A percentile compares a stretch with the other conserved stretches of the same genome.
Conservation (phyloP, 2,113 vertebrate genomes). For the Abramis brama region DNA sequence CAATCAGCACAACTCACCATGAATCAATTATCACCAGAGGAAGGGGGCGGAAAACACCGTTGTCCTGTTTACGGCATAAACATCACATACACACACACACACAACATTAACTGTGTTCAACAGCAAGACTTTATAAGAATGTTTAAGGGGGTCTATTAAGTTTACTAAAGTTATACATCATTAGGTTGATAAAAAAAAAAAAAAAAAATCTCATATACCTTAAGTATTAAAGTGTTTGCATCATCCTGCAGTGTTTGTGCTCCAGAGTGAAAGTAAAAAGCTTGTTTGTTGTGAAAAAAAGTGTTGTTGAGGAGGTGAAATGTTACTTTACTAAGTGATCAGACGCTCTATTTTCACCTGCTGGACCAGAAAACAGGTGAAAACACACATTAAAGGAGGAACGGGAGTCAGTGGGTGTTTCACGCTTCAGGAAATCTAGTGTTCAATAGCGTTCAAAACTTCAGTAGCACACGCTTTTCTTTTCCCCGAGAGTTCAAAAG, state of each 20-base stretch:
- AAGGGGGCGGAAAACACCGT: conserved; percentile 80
- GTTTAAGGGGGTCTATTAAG: not conserved
- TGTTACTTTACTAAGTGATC: not conserved
- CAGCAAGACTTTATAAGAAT: not conserved
- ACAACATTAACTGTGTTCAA: not conserved
- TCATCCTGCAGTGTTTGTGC: not conserved
- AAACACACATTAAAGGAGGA: not conserved
- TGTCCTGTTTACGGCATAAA: conserved; percentile 75
- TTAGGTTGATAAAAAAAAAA: not conserved
- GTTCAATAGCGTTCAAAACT: not conserved
- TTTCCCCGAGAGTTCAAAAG: no score
- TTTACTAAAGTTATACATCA: not conserved
- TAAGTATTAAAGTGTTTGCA: not conserved
- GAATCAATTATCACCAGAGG: conserved; percentile 85
- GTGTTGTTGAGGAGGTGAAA: not conserved
- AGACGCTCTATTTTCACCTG: not conserved
- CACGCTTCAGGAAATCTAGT: not conserved
- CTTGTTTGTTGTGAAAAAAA: no score
- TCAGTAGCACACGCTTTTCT: no score
- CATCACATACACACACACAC: conserved; percentile 66
- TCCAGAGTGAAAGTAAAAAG: not conserved
- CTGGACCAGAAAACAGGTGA: not conserved
- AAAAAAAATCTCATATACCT: not conserved
- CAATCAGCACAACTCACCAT: conserved; percentile 81
- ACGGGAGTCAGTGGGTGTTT: not conserved